Base-by-base conservation (phyloP, 2,113 vertebrate species). In the Capreolus pygargus region DNA sequence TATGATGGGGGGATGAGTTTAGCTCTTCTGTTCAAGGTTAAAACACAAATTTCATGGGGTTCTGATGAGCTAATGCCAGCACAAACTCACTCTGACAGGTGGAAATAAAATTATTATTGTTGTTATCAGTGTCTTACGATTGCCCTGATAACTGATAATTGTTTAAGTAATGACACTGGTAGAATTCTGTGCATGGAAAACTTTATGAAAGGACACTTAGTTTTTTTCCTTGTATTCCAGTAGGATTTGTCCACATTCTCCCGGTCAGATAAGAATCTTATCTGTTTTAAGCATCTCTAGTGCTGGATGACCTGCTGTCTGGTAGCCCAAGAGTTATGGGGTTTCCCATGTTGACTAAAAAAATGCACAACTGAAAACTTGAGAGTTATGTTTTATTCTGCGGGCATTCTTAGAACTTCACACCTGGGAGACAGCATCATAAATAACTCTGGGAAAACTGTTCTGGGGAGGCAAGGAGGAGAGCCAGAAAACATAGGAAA, bases 61-160 rank as follows among this genome's bases (percentile, higher is more conserved):
- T 95, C 84, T 9, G 9, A 15, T 97, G 76, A 93, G 17, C 45
- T 96, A 76, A 81, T 88, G 43, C 60, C 28, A 93, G 36, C 47
- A 92, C 57, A 96, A 76, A 89, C 19, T 89, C 16, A 88, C 64
- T 95, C 86, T 84, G 57, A 84, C 43, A 94, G 85, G 52, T 70
- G n/a, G 50, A 95, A 93, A 82, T 88, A 70, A 82, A 94, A 88
- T 79, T 14, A 45, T 70, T 88, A 57, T 23, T 45, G 6, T 43
- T 94, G n/a, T 86, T 67, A 57, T 89, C 82, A 61, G 39, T 36
- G 16, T 84, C 14, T 74, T 74, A 60, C 11, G 45, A 81, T 58
- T 58, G 25, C 15, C 25, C 50, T 47, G 39, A 52, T 93, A 79
- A 82, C n/a, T 57, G 92, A 79, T 85, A 50, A 60, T 39, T 70